Evolutionary conservation across 2,888 invertebrate species (phyloP).

Genomic region (Azorinus chamasolen): DNA sequence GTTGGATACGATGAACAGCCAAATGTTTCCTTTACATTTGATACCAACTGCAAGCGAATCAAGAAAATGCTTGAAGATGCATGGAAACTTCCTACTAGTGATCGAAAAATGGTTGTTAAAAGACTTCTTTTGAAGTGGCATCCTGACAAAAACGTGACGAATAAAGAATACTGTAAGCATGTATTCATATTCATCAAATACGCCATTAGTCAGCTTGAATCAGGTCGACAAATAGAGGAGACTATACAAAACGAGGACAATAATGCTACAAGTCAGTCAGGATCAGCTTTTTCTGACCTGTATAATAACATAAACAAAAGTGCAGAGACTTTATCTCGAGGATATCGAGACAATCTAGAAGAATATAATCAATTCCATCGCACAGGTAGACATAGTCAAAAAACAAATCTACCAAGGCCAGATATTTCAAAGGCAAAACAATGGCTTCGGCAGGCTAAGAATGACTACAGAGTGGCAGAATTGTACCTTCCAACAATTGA

Average conservation of each 20-base stretch:
- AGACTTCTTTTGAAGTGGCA: constrained; percentile 61
- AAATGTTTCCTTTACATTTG: constrained; percentile 22
- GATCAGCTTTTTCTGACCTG: constrained; percentile 25
- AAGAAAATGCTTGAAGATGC: constrained; percentile 32
- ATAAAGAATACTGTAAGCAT: constrained; percentile 47
- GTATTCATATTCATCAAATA: constrained; percentile 62
- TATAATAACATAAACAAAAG: constrained; percentile 8
- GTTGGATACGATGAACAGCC: constrained; percentile 10
- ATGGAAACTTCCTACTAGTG: constrained; percentile 33
- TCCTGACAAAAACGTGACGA: constrained; percentile 63
- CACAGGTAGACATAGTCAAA: constrained; percentile 14
- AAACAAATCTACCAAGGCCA: neutral
- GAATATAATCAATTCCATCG: constrained; percentile 23
- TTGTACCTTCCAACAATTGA: constrained; percentile 7
- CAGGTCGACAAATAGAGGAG: neutral
- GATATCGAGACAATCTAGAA: constrained; percentile 20
- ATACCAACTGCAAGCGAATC: constrained; percentile 41
- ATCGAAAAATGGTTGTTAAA: constrained; percentile 46
- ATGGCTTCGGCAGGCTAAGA: constrained; percentile 60
- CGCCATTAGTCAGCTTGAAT: constrained; percentile 13
- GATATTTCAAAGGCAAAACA: constrained; percentile 42
- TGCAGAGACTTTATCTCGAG: constrained; percentile 20
- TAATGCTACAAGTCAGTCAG: constrained; percentile 8
- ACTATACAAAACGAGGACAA: constrained; percentile 4
- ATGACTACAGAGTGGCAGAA: constrained; percentile 50